Percentiles rank a stretch among this genome's conserved stretches.
Evolutionary conservation across 2,113 vertebrate species (phyloP).

Genomic region (Leptobrachium ailaonicum): DNA sequence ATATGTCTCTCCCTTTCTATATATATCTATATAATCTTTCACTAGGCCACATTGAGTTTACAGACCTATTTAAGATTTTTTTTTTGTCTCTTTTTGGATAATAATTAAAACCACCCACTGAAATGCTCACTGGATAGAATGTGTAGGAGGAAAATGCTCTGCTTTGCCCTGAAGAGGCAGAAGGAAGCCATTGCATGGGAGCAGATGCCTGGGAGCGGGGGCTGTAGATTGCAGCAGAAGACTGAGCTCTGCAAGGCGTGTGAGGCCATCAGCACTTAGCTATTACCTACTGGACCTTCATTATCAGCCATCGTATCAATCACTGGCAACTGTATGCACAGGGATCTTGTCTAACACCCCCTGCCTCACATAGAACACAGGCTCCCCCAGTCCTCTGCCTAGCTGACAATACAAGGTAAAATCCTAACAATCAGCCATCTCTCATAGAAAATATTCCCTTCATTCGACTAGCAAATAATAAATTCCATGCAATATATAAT

Average conservation of each 20-base stretch:
- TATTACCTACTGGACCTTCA: conserved; percentile 47
- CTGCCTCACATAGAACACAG: conserved; percentile 6
- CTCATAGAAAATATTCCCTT: background rate
- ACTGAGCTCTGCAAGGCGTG: conserved; percentile 39
- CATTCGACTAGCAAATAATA: background rate
- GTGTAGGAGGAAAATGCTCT: conserved; percentile 32
- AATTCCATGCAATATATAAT: background rate
- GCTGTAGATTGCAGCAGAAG: conserved; percentile 31
- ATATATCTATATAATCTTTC: background rate
- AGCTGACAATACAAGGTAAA: background rate
- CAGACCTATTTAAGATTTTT: conserved; percentile 23
- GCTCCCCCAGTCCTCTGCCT: background rate
- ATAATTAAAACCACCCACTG: conserved; percentile 37
- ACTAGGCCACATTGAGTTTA: background rate
- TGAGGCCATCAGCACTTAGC: conserved; percentile 40
- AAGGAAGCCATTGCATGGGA: conserved; percentile 27
- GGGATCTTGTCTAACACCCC: conserved; percentile 32
- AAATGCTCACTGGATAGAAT: conserved; percentile 39
- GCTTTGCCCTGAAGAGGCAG: conserved; percentile 17
- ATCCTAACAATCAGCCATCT: background rate
- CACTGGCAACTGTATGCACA: conserved; percentile 60
- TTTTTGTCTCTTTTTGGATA: conserved; percentile 1
- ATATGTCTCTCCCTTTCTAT: background rate
- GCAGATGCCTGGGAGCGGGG: conserved; percentile 27
- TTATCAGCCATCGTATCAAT: conserved; percentile 50